Percentiles rank a stretch among this genome's conserved stretches.
These are phyloP conservation scores for Acanthaster planci DNA, from an alignment of 35 echinoderm and acorn worm genomes.

Conservation along the genomic window DNA sequence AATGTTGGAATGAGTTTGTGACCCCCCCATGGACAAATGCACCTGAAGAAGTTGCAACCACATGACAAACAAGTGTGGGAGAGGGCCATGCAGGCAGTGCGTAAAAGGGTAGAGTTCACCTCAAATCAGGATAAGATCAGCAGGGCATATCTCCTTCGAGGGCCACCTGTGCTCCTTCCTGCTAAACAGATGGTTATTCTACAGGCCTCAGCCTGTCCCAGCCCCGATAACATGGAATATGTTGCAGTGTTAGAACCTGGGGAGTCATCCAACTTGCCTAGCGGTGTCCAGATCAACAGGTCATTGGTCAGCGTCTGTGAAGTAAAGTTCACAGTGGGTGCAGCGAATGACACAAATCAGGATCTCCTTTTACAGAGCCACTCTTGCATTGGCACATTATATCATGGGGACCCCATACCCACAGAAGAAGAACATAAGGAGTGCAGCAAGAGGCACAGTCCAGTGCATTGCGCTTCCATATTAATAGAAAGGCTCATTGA, in stretches of 20 bases:
- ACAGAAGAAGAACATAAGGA: not conserved
- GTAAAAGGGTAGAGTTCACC: not conserved
- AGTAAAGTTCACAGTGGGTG: too few species aligned
- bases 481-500: too few species aligned
- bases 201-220: not conserved
- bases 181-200: conserved; percentile 10
- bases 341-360: not conserved
- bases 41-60: not conserved
- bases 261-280: too few species aligned
- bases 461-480: not conserved
- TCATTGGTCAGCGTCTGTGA: too few species aligned
- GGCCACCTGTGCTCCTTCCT: not conserved
- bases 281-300: too few species aligned
- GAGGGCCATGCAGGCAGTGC: not conserved
- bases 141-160: not conserved
- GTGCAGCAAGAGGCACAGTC: not conserved
- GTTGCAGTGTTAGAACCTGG: not conserved
- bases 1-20: not conserved
- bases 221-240: not conserved
- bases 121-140: not conserved
- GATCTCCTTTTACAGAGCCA: not conserved
- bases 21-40: not conserved
- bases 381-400: not conserved
- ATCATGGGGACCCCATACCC: not conserved
- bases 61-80: conserved; percentile 6